Percentiles rank a stretch among this genome's conserved stretches.
These are phyloP conservation scores for Dolomedes plantarius DNA, from an alignment of 2,888 invertebrate genomes.

Conservation along the genomic window DNA sequence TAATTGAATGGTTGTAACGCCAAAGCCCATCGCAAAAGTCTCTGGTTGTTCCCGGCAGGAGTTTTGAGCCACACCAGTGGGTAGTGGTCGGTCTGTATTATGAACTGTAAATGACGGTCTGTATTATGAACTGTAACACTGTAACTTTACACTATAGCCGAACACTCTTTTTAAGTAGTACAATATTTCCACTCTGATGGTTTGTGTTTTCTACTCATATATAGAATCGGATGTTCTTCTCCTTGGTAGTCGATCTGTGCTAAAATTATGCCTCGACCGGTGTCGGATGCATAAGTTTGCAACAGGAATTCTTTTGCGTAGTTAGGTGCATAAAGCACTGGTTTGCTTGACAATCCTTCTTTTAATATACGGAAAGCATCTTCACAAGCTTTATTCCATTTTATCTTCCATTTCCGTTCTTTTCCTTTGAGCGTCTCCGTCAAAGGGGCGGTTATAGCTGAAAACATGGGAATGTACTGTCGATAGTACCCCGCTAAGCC, in stretches of 20 bases:
- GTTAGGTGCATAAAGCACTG: constrained; percentile 10
- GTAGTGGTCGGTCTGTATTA: constrained; percentile 17
- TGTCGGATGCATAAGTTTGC: constrained; percentile 10
- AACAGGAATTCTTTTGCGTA: neutral
- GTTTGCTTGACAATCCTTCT: neutral
- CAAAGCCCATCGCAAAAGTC: constrained; percentile 9
- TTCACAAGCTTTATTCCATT: too few species aligned
- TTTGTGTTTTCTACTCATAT: neutral
- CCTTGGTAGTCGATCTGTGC: neutral
- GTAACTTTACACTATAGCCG: neutral
- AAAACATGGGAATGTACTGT: too few species aligned
- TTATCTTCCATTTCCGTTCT: too few species aligned
- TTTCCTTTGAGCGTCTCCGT: too few species aligned
- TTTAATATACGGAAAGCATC: too few species aligned
- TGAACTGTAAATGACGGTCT: constrained; percentile 10
- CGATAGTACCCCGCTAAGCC: too few species aligned
- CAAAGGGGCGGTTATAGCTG: too few species aligned
- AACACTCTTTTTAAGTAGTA: too few species aligned
- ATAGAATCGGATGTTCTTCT: constrained; percentile 17
- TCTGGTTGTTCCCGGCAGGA: neutral
- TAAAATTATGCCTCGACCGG: too few species aligned
- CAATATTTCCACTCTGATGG: neutral
- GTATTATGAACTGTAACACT: constrained; percentile 10
- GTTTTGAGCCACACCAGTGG: constrained; percentile 23
- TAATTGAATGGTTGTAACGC: constrained; percentile 8